Conservation (phyloP, 2,113 vertebrate species). For the Ariopsis seemanni region DNA sequence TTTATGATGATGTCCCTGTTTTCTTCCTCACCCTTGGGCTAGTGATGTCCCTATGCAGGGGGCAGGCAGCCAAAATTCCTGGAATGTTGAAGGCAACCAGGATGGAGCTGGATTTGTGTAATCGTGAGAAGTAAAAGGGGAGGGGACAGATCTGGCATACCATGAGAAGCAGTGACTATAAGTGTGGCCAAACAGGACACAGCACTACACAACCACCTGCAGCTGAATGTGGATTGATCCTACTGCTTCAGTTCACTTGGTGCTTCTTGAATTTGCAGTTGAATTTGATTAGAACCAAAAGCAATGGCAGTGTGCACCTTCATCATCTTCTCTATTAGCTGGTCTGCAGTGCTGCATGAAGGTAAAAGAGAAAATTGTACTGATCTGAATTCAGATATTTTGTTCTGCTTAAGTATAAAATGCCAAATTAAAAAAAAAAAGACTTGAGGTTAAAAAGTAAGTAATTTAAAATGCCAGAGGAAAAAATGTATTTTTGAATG, state of each 20-base stretch:
- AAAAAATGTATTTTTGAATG: background rate
- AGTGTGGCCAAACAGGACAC: conserved; percentile 40
- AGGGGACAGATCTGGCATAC: conserved; percentile 61
- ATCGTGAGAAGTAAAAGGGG: conserved; percentile 21
- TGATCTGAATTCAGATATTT: background rate
- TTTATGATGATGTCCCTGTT: conserved; percentile 1
- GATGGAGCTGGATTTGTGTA: conserved; percentile 51
- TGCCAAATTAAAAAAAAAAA: too few relatives aligned
- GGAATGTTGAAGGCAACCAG: conserved; percentile 57
- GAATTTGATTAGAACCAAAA: conserved; percentile 37
- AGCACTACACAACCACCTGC: conserved; percentile 63
- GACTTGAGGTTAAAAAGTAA: too few relatives aligned
- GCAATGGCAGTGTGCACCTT: conserved; percentile 56
- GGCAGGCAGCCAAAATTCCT: conserved; percentile 54
- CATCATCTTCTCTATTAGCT: conserved; percentile 59
- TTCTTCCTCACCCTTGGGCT: conserved; percentile 7
- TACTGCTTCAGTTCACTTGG: conserved; percentile 1
- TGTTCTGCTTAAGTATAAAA: too few relatives aligned
- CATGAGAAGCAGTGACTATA: conserved; percentile 54
- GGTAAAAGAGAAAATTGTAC: conserved; percentile 40
- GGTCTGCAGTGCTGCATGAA: conserved; percentile 52
- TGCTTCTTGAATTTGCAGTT: background rate
- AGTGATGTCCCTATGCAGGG: conserved; percentile 29
- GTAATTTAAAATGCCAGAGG: background rate
- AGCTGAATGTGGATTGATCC: conserved; percentile 23